Conservation (phyloP, 2,888 invertebrate genomes). For the Apocheima hispidaria region DNA sequence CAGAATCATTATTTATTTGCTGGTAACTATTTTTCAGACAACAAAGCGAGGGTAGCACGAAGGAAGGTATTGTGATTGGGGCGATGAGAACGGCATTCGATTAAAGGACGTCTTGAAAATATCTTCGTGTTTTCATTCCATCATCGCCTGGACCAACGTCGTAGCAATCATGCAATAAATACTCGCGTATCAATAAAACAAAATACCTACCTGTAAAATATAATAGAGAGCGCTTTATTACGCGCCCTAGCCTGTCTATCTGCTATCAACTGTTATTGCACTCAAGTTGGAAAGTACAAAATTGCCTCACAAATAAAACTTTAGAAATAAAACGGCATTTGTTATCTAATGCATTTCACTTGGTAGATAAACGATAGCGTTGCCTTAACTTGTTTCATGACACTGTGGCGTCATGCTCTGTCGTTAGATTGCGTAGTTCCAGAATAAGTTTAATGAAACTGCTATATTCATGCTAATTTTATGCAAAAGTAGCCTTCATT, state of each 20-base stretch:
- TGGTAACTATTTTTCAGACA: too few relatives aligned
- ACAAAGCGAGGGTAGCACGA: too few relatives aligned
- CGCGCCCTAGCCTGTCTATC: neutral
- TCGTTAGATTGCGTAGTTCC: slow-evolving; percentile 54
- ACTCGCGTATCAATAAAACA: neutral
- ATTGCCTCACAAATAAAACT: slow-evolving; percentile 22
- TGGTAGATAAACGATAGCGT: slow-evolving; percentile 46
- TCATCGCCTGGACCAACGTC: too few relatives aligned
- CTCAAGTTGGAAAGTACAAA: slow-evolving; percentile 21
- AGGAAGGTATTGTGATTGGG: too few relatives aligned
- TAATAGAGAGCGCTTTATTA: neutral
- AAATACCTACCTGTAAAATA: neutral
- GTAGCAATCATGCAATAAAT: too few relatives aligned
- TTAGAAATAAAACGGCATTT: slow-evolving; percentile 30
- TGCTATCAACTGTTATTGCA: slow-evolving; percentile 11
- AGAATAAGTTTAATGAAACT: slow-evolving; percentile 45
- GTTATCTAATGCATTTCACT: slow-evolving; percentile 44
- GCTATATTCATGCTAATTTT: slow-evolving; percentile 45
- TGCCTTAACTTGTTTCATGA: slow-evolving; percentile 52
- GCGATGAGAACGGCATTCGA: too few relatives aligned
- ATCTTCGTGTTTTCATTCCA: too few relatives aligned
- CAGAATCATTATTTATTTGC: too few relatives aligned
- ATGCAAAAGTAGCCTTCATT: slow-evolving; percentile 33
- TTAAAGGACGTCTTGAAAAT: too few relatives aligned
- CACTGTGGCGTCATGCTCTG: slow-evolving; percentile 58